These are phyloP conservation scores for Hippolais icterina DNA, from an alignment of 2,113 vertebrate genomes.

Conservation along the genomic window DNA sequence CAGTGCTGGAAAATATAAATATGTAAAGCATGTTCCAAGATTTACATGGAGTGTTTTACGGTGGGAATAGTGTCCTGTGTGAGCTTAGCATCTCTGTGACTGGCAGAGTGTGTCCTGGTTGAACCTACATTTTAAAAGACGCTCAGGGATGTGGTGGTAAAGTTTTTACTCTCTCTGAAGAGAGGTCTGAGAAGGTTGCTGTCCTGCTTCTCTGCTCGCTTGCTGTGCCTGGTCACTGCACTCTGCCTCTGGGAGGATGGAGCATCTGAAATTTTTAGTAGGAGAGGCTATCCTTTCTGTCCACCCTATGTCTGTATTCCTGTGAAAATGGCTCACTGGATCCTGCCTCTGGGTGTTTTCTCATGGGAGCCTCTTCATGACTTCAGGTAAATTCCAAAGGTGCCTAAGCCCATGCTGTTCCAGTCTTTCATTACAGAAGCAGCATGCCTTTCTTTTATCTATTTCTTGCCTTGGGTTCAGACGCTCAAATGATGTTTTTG, in stretches of 20 bases:
- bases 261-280: not conserved
- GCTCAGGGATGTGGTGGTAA: not conserved
- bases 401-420: not conserved
- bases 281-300: not conserved
- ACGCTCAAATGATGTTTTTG: not conserved
- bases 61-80: not conserved
- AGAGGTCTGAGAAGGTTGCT: not conserved
- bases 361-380: not conserved
- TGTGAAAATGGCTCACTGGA: not conserved
- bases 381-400: not conserved
- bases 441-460: not conserved
- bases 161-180: not conserved
- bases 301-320: accelerated
- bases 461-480: not conserved
- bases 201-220: not conserved
- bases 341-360: not conserved
- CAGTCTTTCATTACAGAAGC: not conserved
- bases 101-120: not conserved
- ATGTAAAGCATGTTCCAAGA: not conserved
- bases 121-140: not conserved
- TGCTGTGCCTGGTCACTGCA: not conserved
- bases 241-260: not conserved
- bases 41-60: not conserved
- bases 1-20: not conserved
- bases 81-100: not conserved